Base-by-base conservation (phyloP, 2,888 invertebrate genomes). In the Lasioglossum morio region DNA sequence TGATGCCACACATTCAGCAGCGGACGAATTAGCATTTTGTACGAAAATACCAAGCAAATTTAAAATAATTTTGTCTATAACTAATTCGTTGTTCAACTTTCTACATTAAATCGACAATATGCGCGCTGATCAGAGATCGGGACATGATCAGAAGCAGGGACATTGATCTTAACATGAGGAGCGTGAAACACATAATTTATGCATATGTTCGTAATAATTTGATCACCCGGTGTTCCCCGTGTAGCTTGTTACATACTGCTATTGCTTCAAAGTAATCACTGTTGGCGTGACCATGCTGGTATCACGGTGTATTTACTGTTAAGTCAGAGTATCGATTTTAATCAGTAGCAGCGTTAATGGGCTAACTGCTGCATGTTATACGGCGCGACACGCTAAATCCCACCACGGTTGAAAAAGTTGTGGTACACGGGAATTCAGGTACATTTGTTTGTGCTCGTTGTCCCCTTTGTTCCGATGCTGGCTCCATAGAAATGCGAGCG, bases 391-490 rank as follows among this genome's bases (percentile, higher is more conserved):
- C 37, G 37, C 69, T 12, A 37, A 69, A 69, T 37, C 69, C 60
- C 14, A 16, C 46, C 30, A 43, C 77, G 5, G 46, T 23, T 34
- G 46, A 37, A 79, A 79, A 73, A 63, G 46, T 73, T 37, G 34
- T 19, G n/a, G 40, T 27, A 16, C 69, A 30, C 63, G 40, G 23
- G 48, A 69, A 75, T 46, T 10, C 43, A 57, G 43, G 14, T n/a
- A 72, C 34, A 48, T 77, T 60, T 60, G 27, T 72, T 79, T 30
- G 66, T 30, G 27, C n/a, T 14, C 23, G 34, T 10, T 12, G 7
- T 14, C 5, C 66, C 37, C 80, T 80, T 72, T 79, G 82, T 70
- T 23, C 8, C 16, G 37, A 14, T 43, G 23, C 57, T 66, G 73
- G n/a, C 19, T 46, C 27, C 14, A n/a, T 19, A 12, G n/a, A 73